Percentiles rank a stretch among this genome's conserved stretches.
phyloP scores from a whole-genome alignment of 2,797 vertebrate genomes.

The Argentina silus region DNA sequence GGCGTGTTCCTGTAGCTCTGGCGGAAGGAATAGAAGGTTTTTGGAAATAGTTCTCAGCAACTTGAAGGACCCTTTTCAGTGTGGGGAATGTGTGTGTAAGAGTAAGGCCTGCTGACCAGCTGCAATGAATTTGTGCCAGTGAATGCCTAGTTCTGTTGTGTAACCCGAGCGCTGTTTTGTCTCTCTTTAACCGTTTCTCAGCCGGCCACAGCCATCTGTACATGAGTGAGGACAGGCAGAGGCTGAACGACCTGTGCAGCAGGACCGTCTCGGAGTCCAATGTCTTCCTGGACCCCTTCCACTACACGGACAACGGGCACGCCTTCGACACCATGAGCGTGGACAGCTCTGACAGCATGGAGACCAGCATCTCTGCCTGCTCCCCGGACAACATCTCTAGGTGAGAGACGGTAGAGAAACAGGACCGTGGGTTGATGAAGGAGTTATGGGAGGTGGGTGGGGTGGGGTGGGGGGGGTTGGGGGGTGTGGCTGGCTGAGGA shows the following conservation, averaged over 20 bases:
- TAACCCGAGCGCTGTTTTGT: neutral
- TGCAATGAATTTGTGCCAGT: neutral
- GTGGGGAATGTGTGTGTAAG: neutral
- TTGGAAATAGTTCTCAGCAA: neutral
- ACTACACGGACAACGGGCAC: constrained; percentile 83
- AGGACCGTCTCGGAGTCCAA: constrained; percentile 87
- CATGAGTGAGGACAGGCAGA: constrained; percentile 78
- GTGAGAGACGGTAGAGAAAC: constrained; percentile 61
- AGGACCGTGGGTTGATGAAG: neutral
- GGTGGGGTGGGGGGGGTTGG: neutral
- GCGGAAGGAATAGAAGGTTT: neutral
- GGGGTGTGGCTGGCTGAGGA: neutral
- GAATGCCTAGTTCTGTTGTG: neutral
- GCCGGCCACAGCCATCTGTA: constrained; percentile 66
- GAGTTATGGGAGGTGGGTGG: neutral
- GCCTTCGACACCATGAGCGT: constrained; percentile 89
- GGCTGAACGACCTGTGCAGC: constrained; percentile 85
- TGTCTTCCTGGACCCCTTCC: constrained; percentile 88
- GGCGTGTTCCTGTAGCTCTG: neutral
- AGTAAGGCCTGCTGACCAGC: neutral
- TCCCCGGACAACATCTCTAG: constrained; percentile 97
- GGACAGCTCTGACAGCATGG: constrained; percentile 94
- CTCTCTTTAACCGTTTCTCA: constrained; percentile 23
- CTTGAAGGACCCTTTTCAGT: neutral
- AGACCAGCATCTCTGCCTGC: constrained; percentile 95